A percentile compares a stretch with the other conserved stretches of the same genome.
Evolutionary conservation across 2,113 vertebrate genomes (phyloP).

Genomic region (Leucopsar rothschildi): DNA sequence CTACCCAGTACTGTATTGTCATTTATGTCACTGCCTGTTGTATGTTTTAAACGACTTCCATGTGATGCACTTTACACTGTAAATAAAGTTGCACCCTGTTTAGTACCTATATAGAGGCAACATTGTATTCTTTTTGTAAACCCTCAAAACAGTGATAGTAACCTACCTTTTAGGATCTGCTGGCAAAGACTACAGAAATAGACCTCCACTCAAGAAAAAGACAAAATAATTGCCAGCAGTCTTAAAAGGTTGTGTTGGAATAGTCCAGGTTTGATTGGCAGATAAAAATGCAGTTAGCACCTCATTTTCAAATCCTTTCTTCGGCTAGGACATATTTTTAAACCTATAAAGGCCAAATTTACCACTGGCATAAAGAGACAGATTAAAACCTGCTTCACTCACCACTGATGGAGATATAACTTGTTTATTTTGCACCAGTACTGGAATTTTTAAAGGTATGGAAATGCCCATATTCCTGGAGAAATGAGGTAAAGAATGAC

Average conservation of each 20-base stretch:
- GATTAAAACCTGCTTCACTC: background rate
- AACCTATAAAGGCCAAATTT: background rate
- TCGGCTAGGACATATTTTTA: background rate
- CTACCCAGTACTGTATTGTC: conserved; percentile 13
- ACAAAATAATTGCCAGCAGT: background rate
- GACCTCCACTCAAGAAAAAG: background rate
- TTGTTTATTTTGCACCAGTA: background rate
- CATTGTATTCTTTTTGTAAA: background rate
- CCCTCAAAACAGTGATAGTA: background rate
- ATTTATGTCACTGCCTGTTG: conserved; percentile 29
- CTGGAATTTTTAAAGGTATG: background rate
- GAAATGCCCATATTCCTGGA: background rate
- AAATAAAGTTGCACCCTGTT: conserved; percentile 61
- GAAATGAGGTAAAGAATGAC: background rate
- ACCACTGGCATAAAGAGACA: background rate
- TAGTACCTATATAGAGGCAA: conserved; percentile 6
- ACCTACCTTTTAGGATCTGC: background rate
- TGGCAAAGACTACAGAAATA: background rate
- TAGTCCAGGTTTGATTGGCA: background rate
- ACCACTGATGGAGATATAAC: background rate
- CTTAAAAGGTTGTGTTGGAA: background rate
- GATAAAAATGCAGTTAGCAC: background rate
- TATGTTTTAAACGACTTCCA: conserved; percentile 13
- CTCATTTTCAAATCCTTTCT: background rate
- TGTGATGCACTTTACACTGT: conserved; percentile 66